phyloP scores from a whole-genome alignment of 1,140 invertebrate genomes.

The Brachionus rubens region DNA sequence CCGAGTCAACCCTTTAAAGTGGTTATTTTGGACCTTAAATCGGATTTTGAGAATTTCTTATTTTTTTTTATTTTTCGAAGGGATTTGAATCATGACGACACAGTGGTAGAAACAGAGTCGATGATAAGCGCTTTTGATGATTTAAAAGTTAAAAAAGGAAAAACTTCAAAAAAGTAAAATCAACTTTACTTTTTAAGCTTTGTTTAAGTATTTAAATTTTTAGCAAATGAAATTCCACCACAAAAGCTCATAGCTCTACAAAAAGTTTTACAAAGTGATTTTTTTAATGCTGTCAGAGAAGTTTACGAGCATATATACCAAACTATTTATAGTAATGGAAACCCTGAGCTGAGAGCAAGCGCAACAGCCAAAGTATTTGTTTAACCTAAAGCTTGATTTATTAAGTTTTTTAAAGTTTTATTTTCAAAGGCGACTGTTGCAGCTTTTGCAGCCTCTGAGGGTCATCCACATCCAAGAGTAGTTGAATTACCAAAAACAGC shows the following conservation, averaged over 20 bases:
- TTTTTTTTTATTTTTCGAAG: not conserved
- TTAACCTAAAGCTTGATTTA: not conserved
- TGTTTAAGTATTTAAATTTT: conserved; percentile 48
- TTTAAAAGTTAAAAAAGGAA: conserved; percentile 61
- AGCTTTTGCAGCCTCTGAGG: conserved; percentile 97
- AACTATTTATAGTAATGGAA: conserved; percentile 94
- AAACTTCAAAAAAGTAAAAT: conserved; percentile 79
- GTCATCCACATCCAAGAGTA: conserved; percentile 94
- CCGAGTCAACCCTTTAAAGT: conserved; percentile 21
- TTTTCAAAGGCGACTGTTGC: conserved; percentile 65
- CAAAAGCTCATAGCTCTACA: conserved; percentile 93
- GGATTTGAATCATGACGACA: conserved; percentile 37
- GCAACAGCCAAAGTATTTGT: conserved; percentile 81
- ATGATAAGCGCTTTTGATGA: not conserved
- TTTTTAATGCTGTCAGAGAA: conserved; percentile 89
- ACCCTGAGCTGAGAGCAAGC: conserved; percentile 78
- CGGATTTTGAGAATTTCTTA: not conserved
- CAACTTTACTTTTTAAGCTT: not conserved
- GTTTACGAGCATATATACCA: conserved; percentile 99
- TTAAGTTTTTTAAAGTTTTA: not conserved
- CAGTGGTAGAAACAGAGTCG: conserved; percentile 12
- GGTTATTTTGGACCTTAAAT: too few species aligned
- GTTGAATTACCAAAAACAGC: conserved; percentile 98
- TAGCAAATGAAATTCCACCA: conserved; percentile 86
- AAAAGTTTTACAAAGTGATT: conserved; percentile 87